Conservation (phyloP, 2,113 vertebrate species). For the Microtus pennsylvanicus region DNA sequence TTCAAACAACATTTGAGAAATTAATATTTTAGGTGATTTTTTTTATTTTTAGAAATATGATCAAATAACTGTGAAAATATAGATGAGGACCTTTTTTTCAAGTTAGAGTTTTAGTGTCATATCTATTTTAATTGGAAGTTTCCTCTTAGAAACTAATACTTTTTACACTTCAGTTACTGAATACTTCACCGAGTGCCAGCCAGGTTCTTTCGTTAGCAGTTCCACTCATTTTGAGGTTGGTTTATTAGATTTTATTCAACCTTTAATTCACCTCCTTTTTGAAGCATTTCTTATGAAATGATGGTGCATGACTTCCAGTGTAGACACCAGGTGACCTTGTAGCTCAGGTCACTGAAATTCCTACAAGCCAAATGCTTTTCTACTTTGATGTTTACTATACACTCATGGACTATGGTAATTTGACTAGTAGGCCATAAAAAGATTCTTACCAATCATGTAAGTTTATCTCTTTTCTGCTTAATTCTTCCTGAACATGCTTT, state of each 20-base stretch:
- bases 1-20: constrained; percentile 11
- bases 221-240: background rate
- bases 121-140: background rate
- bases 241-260: background rate
- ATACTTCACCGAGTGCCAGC: background rate
- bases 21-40: constrained; percentile 34
- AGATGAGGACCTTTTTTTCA: constrained; percentile 8
- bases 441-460: background rate
- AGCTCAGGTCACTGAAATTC: background rate
- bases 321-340: background rate
- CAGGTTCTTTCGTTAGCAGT: background rate
- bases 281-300: background rate
- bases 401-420: background rate
- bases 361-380: background rate
- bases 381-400: background rate
- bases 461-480: background rate
- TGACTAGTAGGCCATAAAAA: background rate
- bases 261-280: background rate
- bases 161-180: background rate
- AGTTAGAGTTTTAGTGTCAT: background rate
- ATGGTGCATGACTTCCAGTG: background rate
- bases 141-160: background rate
- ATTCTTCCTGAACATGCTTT: background rate
- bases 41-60: constrained; percentile 29
- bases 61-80: background rate